Base-by-base conservation (phyloP, 2,113 vertebrate species). In the Ginglymostoma cirratum region DNA sequence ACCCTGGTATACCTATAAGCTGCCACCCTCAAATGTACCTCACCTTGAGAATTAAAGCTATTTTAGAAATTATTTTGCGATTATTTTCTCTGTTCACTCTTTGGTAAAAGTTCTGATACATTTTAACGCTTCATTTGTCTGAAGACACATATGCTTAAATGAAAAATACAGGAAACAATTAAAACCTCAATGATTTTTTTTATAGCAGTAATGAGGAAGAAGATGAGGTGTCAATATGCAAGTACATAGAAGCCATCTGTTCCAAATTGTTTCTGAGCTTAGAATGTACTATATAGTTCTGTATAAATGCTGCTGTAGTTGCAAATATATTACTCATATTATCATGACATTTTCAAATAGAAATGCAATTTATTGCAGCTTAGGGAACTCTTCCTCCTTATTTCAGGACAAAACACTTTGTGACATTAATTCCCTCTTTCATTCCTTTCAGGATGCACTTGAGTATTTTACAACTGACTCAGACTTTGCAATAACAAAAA, bases 171-270 rank as follows among this genome's bases (percentile, higher is more conserved):
- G 38, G 69, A 69, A 61, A 45, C 98, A 98, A 98, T 98, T 98
- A 98, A 98, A 98, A 98, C 98, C 98, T 97, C 98, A 98, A 98
- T 98, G 98, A 98, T 96, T 97, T 97, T 97, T 97, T 97, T 97
- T 96, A 97, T 97, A 97, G 97, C 97, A 97, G 97, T 97, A 96
- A 96, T 97, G 97, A 97, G 97, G 96, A 96, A 98, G 97, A 97
- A 97, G 96, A 97, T 98, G 97, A 98, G 98, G 97, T 98, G 97
- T 97, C 98, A 98, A 97, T 98, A 98, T 98, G 97, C 98, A 98
- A 98, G 97, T 98, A 98, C 98, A 98, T 97, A 97, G 97, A 97
- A 96, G 70, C 97, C 98, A 98, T 98, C 98, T 98, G 97, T 97
- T 97, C 38, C 0, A 96, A 98, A 97, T 96, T 96, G 96, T 45